A percentile compares a stretch with the other conserved stretches of the same genome.
phyloP scores from a whole-genome alignment of 2,113 vertebrate genomes.

The Amblyornis subalaris region DNA sequence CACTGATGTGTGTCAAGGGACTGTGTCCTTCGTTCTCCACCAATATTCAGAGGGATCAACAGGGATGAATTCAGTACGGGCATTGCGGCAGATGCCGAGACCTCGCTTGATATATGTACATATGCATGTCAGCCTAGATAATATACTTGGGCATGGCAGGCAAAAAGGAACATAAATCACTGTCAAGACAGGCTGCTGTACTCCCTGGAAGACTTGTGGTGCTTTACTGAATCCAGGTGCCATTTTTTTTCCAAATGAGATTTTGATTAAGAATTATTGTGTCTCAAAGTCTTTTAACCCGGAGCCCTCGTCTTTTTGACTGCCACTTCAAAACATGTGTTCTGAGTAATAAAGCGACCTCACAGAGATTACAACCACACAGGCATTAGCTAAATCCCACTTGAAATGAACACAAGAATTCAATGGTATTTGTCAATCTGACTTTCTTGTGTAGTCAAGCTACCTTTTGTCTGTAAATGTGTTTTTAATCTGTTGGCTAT shows the following conservation, averaged over 20 bases:
- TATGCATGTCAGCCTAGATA: conserved; percentile 67
- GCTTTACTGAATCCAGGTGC: conserved; percentile 31
- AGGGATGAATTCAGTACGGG: conserved; percentile 33
- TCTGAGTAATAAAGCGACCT: conserved; percentile 43
- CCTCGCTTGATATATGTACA: conserved; percentile 69
- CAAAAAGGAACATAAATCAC: conserved; percentile 73
- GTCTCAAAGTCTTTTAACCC: conserved; percentile 44
- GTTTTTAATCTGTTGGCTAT: neutral
- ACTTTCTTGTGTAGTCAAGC: neutral
- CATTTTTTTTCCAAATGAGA: conserved; percentile 47
- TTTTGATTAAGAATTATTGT: conserved; percentile 72
- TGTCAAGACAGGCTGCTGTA: conserved; percentile 59
- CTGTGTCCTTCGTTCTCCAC: neutral
- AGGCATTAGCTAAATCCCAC: conserved; percentile 16
- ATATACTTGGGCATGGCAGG: conserved; percentile 53
- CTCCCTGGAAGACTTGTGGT: conserved; percentile 41
- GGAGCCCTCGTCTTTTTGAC: conserved; percentile 24
- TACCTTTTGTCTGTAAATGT: neutral
- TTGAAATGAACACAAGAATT: conserved; percentile 4
- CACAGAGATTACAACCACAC: neutral
- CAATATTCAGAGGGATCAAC: conserved; percentile 1
- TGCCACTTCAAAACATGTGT: conserved; percentile 51
- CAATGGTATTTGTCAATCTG: neutral
- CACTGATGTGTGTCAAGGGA: neutral
- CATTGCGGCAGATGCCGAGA: conserved; percentile 34